These are phyloP conservation scores for Caenorhabditis elegans DNA, from an alignment of 1,140 invertebrate species.

Conservation along the genomic window DNA sequence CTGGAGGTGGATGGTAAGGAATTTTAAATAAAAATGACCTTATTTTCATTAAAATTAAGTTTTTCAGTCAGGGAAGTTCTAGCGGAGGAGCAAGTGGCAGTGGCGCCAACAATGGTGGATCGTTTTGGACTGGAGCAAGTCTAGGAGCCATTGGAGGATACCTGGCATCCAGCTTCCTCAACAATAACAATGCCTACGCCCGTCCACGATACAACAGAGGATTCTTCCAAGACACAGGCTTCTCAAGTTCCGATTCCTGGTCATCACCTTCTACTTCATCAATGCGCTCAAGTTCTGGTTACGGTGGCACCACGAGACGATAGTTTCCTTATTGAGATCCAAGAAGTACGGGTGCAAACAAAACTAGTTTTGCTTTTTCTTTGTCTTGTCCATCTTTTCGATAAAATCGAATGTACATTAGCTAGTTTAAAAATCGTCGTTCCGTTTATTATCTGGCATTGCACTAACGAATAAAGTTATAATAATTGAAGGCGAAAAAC, in stretches of 20 bases:
- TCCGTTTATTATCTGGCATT: conserved; percentile 8
- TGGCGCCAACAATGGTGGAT: background rate
- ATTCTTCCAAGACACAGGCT: conserved; percentile 19
- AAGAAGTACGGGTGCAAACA: background rate
- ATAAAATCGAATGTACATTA: no score
- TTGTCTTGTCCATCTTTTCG: background rate
- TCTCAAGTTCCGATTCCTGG: conserved; percentile 4
- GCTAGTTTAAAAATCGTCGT: background rate
- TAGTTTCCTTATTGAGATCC: background rate
- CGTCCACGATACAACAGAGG: conserved; percentile 1
- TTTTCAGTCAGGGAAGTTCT: background rate
- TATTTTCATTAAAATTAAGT: background rate
- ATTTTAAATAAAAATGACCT: no score
- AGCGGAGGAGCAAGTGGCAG: background rate
- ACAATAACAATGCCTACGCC: background rate
- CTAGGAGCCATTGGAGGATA: conserved; percentile 13
- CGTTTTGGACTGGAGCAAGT: conserved; percentile 1
- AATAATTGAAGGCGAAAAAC: background rate
- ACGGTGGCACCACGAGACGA: background rate
- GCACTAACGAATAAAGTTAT: conserved; percentile 16
- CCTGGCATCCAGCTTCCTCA: background rate
- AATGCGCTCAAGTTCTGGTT: background rate
- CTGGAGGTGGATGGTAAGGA: conserved; percentile 11
- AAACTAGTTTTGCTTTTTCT: background rate
- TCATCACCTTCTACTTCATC: background rate